phyloP scores from a whole-genome alignment of 2,113 vertebrate species.

The Oxygymnocypris stewartii region DNA sequence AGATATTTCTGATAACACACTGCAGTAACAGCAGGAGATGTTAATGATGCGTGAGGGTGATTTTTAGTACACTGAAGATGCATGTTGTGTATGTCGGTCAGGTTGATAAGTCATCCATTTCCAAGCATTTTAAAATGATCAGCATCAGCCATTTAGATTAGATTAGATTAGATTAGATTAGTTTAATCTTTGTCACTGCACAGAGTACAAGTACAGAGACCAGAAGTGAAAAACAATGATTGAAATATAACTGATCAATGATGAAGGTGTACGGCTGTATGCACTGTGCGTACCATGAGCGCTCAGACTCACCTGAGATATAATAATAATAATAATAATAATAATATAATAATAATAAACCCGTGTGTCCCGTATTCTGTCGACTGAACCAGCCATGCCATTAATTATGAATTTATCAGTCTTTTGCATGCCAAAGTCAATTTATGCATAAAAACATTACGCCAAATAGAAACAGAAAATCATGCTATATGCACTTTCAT shows the following conservation, averaged over 20 bases:
- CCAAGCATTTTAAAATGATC: background rate
- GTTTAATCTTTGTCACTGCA: background rate
- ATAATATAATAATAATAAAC: too few relatives aligned
- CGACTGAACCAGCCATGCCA: too few relatives aligned
- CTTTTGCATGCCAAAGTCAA: too few relatives aligned
- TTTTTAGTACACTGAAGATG: background rate
- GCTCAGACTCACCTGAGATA: too few relatives aligned
- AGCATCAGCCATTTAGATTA: background rate
- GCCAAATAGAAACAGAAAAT: too few relatives aligned
- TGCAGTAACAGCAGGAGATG: too few relatives aligned
- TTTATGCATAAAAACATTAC: too few relatives aligned
- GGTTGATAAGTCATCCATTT: background rate
- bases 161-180: background rate
- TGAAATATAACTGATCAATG: background rate
- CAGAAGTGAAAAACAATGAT: background rate
- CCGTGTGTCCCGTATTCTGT: too few relatives aligned
- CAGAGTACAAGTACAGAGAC: background rate
- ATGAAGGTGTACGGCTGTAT: background rate
- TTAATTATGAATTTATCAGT: too few relatives aligned
- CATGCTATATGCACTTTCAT: too few relatives aligned
- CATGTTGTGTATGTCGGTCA: background rate
- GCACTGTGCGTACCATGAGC: too few relatives aligned
- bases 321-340: too few relatives aligned
- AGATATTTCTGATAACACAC: background rate
- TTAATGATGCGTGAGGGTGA: background rate